Percentiles rank a stretch among this genome's conserved stretches.
Conservation (phyloP, 2,888 invertebrate species). For the Diachrysia chrysitis region DNA sequence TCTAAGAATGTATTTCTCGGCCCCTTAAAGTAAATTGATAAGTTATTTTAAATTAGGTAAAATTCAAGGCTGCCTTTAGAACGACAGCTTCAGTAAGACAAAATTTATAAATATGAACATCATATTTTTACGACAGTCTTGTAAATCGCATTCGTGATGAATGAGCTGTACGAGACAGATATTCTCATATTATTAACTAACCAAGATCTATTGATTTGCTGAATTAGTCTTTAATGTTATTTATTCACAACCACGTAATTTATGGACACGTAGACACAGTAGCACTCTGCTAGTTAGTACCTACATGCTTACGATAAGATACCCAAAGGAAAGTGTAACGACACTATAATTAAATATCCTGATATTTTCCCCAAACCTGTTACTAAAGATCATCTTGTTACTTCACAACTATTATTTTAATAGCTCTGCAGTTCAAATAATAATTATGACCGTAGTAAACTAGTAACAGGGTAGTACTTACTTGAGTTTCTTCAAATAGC, state of each 20-base stretch:
- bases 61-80: not conserved
- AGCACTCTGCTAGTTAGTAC: too few relatives aligned
- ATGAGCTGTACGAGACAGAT: too few relatives aligned
- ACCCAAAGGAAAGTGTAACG: not conserved
- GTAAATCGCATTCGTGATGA: not conserved
- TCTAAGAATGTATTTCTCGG: not conserved
- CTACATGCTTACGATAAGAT: too few relatives aligned
- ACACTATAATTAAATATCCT: not conserved
- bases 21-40: not conserved
- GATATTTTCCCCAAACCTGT: not conserved
- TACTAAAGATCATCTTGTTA: not conserved
- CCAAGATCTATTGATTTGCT: too few relatives aligned
- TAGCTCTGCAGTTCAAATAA: not conserved
- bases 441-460: not conserved
- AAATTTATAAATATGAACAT: not conserved
- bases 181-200: too few relatives aligned
- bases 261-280: too few relatives aligned
- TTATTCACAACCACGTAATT: too few relatives aligned
- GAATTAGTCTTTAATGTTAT: too few relatives aligned
- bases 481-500: constrained; percentile 21
- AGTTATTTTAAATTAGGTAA: not conserved
- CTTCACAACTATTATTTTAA: not conserved
- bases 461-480: constrained; percentile 1
- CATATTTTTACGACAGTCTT: too few relatives aligned
- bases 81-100: not conserved